Conservation (phyloP, 2,888 invertebrate genomes). For the Ophion ellenae region DNA sequence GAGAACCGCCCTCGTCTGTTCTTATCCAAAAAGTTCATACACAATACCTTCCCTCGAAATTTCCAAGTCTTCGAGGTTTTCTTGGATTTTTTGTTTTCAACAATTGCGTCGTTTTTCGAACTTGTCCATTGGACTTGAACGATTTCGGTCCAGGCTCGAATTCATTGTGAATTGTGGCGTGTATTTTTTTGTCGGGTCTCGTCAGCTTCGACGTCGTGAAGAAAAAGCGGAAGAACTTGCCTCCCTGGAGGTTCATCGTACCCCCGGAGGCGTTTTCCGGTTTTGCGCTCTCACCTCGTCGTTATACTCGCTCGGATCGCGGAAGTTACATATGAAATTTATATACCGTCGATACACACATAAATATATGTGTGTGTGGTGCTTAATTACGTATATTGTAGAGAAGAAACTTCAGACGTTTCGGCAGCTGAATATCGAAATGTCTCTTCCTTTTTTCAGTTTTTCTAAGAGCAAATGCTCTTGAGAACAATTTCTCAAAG, state of each 20-base stretch:
- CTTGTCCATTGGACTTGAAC: background rate
- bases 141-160: background rate
- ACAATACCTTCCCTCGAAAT: too few relatives aligned
- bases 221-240: conserved; percentile 54
- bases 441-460: background rate
- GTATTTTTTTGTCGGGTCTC: background rate
- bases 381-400: conserved; percentile 30
- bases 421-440: background rate
- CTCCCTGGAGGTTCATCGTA: conserved; percentile 44
- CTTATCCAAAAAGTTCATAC: too few relatives aligned
- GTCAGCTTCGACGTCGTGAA: conserved; percentile 22
- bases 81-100: background rate
- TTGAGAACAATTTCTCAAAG: conserved; percentile 69
- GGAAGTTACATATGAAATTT: conserved; percentile 40
- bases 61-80: background rate
- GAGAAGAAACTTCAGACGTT: background rate
- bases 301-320: conserved; percentile 24
- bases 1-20: too few relatives aligned
- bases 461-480: conserved; percentile 62
- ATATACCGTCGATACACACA: background rate
- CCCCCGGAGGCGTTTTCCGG: conserved; percentile 53
- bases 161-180: conserved; percentile 11
- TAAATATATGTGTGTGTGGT: background rate
- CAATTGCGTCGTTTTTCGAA: background rate
- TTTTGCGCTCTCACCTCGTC: conserved; percentile 20